Conservation (phyloP, 2,113 vertebrate species). For the Eubucco bourcierii region DNA sequence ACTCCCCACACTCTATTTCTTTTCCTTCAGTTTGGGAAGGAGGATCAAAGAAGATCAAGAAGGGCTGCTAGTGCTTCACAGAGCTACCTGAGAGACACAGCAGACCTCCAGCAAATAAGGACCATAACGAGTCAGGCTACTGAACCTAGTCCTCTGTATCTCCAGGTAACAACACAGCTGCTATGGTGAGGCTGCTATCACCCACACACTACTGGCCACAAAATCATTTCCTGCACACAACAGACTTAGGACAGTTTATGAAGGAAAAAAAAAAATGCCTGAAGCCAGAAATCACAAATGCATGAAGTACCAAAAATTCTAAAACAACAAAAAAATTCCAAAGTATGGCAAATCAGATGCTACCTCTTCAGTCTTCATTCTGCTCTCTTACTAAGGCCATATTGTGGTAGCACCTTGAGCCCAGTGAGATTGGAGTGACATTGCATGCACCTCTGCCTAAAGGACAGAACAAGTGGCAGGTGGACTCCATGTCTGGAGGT, state of each 20-base stretch:
- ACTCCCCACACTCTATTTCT: not conserved
- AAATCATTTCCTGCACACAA: not conserved
- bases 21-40: not conserved
- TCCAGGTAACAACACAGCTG: not conserved
- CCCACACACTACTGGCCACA: not conserved
- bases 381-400: not conserved
- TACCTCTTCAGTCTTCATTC: not conserved
- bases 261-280: not conserved
- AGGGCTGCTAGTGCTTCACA: not conserved
- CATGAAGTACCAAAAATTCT: not conserved
- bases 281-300: not conserved
- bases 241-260: accelerated
- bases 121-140: not conserved
- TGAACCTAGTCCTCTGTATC: not conserved
- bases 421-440: not conserved
- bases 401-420: not conserved
- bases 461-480: not conserved
- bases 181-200: not conserved
- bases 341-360: not conserved
- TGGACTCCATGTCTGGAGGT: too few relatives aligned
- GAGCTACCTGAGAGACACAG: not conserved
- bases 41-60: not conserved
- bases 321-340: too few relatives aligned
- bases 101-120: not conserved
- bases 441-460: not conserved